These are phyloP conservation scores for Drosophila pruinosa DNA, from an alignment of 1,140 invertebrate species.

Conservation along the genomic window DNA sequence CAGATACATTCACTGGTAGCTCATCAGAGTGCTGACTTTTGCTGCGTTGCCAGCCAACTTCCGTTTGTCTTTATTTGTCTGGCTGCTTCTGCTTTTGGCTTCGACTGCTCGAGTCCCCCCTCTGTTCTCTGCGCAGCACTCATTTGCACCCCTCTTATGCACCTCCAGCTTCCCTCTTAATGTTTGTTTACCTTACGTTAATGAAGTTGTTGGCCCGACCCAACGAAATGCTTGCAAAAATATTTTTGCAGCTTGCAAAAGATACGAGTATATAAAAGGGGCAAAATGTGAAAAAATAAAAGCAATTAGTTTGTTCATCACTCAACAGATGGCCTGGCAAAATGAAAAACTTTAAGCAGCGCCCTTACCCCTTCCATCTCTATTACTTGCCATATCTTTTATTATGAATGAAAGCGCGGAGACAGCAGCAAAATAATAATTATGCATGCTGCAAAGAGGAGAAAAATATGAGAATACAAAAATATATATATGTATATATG, in stretches of 20 bases:
- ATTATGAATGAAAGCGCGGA: constrained; percentile 58
- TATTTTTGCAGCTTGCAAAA: constrained; percentile 63
- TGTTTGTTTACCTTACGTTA: constrained; percentile 82
- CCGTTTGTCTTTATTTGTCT: constrained; percentile 80
- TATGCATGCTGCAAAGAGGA: constrained; percentile 61
- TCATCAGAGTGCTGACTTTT: constrained; percentile 69
- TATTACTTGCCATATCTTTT: constrained; percentile 24
- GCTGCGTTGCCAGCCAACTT: constrained; percentile 58
- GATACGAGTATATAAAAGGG: constrained; percentile 14
- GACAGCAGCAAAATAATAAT: constrained; percentile 64
- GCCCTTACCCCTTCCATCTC: background rate
- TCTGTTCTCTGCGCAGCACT: background rate
- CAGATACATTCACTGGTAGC: constrained; percentile 25
- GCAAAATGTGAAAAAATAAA: constrained; percentile 62
- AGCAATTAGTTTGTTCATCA: constrained; percentile 82
- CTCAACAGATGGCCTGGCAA: constrained; percentile 77
- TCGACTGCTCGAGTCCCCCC: constrained; percentile 11
- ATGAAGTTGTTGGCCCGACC: constrained; percentile 74
- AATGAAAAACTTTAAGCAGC: constrained; percentile 68
- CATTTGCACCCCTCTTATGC: background rate
- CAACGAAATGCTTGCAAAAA: constrained; percentile 61
- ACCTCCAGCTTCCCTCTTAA: constrained; percentile 50
- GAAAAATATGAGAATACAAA: constrained; percentile 8
- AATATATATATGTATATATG: constrained; percentile 18
- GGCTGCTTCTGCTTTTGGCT: constrained; percentile 42